A percentile compares a stretch with the other conserved stretches of the same genome.
phyloP scores from a whole-genome alignment of 2,888 invertebrate species.

The Cerastoderma edule region DNA sequence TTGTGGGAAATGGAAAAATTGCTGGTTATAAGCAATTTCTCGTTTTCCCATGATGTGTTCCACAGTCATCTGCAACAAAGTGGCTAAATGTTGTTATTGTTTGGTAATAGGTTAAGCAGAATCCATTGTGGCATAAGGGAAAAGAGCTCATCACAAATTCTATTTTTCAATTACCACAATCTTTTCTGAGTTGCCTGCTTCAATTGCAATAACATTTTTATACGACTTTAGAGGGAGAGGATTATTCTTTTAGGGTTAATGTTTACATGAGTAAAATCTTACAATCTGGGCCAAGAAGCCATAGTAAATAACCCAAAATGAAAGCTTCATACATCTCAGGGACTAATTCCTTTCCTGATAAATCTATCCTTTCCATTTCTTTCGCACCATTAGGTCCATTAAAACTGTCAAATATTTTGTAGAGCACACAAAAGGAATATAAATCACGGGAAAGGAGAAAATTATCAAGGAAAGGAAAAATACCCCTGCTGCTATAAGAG shows the following conservation, averaged over 20 bases:
- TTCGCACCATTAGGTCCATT: constrained; percentile 18
- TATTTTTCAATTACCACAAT: neutral
- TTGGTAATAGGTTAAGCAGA: neutral
- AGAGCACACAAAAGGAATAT: constrained; percentile 23
- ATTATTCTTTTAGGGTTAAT: neutral
- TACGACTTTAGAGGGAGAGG: neutral
- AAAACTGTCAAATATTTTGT: constrained; percentile 13
- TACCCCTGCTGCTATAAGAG: neutral
- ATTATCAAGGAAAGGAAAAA: constrained; percentile 3
- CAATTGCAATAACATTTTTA: neutral
- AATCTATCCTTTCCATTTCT: constrained; percentile 20
- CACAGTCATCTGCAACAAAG: too few relatives aligned
- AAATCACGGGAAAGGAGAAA: constrained; percentile 24
- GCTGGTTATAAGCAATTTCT: neutral
- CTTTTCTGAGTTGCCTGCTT: neutral
- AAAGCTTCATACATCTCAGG: constrained; percentile 8
- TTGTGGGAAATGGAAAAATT: constrained; percentile 7
- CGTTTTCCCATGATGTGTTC: neutral
- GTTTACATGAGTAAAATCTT: too few relatives aligned
- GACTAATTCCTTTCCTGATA: constrained; percentile 13
- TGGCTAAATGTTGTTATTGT: neutral
- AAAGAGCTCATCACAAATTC: constrained; percentile 3
- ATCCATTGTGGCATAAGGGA: constrained; percentile 6
- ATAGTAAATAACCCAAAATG: constrained; percentile 5
- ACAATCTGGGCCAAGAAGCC: too few relatives aligned